Evolutionary conservation across 2,113 vertebrate genomes (phyloP).

Genomic region (Tupaia tana): DNA sequence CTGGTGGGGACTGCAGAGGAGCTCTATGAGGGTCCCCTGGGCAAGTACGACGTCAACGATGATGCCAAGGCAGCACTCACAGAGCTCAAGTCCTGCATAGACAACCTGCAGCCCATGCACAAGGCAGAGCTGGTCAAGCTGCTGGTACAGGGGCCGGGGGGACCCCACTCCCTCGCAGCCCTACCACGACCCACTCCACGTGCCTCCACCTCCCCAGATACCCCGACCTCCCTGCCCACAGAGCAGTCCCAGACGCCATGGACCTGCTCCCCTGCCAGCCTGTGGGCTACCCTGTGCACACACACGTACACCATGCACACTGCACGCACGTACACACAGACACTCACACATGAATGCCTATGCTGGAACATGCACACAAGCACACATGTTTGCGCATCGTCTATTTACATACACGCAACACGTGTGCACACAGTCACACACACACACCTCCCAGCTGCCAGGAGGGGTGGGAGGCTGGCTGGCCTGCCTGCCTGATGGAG

Average conservation of each 20-base stretch:
- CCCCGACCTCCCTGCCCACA: neutral
- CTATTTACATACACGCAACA: neutral
- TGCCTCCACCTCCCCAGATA: no score
- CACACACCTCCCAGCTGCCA: neutral
- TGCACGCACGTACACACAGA: neutral
- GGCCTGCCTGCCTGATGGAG: neutral
- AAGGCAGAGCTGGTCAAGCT: slow-evolving; percentile 71
- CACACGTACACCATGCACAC: neutral
- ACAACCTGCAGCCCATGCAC: slow-evolving; percentile 63
- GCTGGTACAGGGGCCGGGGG: slow-evolving; percentile 44
- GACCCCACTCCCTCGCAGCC: neutral
- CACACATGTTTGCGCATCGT: neutral
- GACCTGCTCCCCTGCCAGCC: neutral
- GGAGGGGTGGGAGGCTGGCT: neutral
- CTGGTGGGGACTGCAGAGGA: slow-evolving; percentile 73
- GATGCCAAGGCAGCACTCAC: slow-evolving; percentile 37
- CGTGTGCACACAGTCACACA: no score
- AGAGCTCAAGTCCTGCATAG: slow-evolving; percentile 71
- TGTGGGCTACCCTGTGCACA: neutral
- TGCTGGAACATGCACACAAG: neutral
- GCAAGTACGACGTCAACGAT: slow-evolving; percentile 31
- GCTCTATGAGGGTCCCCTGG: slow-evolving; percentile 70
- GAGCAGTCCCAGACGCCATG: neutral
- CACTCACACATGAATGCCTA: no score
- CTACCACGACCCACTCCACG: neutral